Conservation (phyloP, 2,797 vertebrate species). For the Orestias chungarensis region DNA sequence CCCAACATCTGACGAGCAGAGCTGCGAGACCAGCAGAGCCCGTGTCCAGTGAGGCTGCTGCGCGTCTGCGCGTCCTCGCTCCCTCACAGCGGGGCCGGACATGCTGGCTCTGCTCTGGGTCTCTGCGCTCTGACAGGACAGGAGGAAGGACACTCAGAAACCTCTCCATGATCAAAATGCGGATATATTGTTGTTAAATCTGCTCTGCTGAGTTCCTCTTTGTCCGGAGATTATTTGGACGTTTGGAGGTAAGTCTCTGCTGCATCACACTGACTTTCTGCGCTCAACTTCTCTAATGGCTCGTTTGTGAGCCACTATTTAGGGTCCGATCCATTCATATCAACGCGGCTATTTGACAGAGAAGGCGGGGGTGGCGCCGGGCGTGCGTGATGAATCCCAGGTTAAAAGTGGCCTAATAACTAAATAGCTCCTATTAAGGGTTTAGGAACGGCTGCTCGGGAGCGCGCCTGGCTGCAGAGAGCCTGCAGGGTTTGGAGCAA, state of each 20-base stretch:
- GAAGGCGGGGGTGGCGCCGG: not conserved
- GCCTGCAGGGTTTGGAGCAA: not conserved
- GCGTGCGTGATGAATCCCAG: conserved; percentile 25
- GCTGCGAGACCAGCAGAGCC: too few relatives aligned
- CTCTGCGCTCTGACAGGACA: not conserved
- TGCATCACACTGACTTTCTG: not conserved
- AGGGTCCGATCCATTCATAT: conserved; percentile 7
- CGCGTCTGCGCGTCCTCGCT: not conserved
- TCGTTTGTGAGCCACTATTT: not conserved
- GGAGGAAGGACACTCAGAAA: not conserved
- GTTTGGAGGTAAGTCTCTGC: not conserved
- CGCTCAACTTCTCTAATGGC: conserved; percentile 14
- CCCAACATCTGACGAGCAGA: too few relatives aligned
- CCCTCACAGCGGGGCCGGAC: not conserved
- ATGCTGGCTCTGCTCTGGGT: not conserved
- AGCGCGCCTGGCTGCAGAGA: not conserved
- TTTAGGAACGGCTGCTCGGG: conserved; percentile 20
- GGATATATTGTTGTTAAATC: not conserved
- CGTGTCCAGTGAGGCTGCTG: conserved; percentile 4
- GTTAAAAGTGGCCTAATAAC: conserved; percentile 36
- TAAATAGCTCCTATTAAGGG: conserved; percentile 48
- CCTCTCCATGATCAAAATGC: not conserved
- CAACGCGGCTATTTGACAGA: not conserved
- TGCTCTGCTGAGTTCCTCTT: too few relatives aligned
- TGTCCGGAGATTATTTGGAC: not conserved